A percentile compares a stretch with the other conserved stretches of the same genome.
phyloP scores from a whole-genome alignment of 1,140 invertebrate species.

The Delia radicum region DNA sequence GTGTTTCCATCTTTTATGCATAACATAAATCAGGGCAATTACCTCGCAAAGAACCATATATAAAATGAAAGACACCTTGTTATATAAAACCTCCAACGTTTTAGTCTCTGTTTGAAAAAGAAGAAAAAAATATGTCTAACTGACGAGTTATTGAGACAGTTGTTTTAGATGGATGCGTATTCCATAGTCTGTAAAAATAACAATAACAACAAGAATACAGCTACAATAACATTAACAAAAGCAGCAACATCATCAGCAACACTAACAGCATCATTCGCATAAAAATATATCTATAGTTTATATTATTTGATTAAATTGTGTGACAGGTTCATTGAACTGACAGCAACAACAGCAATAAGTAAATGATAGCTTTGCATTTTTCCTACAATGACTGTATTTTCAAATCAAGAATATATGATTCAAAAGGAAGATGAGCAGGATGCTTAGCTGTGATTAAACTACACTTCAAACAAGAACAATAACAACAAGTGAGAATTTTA shows the following conservation, averaged over 20 bases:
- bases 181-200: background rate
- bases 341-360: background rate
- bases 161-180: constrained; percentile 1
- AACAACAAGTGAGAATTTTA: background rate
- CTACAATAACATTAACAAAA: background rate
- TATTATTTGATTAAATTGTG: background rate
- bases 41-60: too few species aligned
- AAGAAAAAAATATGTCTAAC: background rate
- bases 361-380: background rate
- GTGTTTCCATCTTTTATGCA: too few species aligned
- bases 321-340: background rate
- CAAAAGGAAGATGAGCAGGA: background rate
- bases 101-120: too few species aligned
- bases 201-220: background rate
- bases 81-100: too few species aligned
- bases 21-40: too few species aligned
- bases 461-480: background rate
- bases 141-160: background rate
- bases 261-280: background rate
- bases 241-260: background rate
- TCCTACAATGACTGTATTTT: too few species aligned
- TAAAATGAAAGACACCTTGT: too few species aligned
- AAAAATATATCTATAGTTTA: background rate
- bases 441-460: background rate
- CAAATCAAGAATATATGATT: background rate